These are phyloP conservation scores for Pseudochromis fuscus DNA, from an alignment of 2,797 vertebrate genomes.

Conservation along the genomic window DNA sequence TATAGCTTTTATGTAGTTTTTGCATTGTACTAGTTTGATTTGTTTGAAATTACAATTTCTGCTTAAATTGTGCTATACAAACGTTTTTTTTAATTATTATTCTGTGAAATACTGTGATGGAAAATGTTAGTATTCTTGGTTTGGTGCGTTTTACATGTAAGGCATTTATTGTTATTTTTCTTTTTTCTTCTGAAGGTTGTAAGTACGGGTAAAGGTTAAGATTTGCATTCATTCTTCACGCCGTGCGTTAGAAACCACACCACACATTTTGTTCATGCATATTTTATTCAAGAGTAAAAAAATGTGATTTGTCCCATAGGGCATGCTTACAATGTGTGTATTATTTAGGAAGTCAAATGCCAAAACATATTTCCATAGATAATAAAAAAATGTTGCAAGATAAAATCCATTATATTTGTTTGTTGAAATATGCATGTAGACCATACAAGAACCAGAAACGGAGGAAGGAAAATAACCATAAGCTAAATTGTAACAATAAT, in stretches of 20 bases:
- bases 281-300: slow-evolving; percentile 95
- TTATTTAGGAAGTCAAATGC: slow-evolving; percentile 89
- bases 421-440: slow-evolving; percentile 88
- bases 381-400: slow-evolving; percentile 86
- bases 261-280: slow-evolving; percentile 87
- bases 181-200: background rate
- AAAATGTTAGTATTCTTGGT: background rate
- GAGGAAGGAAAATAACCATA: slow-evolving; percentile 85
- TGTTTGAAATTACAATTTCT: no score
- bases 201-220: background rate
- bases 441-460: slow-evolving; percentile 88
- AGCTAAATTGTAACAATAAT: slow-evolving; percentile 87
- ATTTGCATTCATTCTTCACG: background rate
- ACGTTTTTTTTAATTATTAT: no score
- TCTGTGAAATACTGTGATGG: no score
- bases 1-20: no score
- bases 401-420: slow-evolving; percentile 88
- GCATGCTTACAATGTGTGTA: slow-evolving; percentile 91
- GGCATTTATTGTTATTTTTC: background rate
- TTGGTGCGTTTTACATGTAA: background rate
- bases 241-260: slow-evolving; percentile 35
- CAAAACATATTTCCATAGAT: slow-evolving; percentile 88
- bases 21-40: no score
- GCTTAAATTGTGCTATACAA: no score
- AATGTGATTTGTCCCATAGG: slow-evolving; percentile 91